Percentiles rank a stretch among this genome's conserved stretches.
These are phyloP conservation scores for Cyanoramphus novaezelandiae DNA, from an alignment of 2,113 vertebrate genomes.

Conservation along the genomic window DNA sequence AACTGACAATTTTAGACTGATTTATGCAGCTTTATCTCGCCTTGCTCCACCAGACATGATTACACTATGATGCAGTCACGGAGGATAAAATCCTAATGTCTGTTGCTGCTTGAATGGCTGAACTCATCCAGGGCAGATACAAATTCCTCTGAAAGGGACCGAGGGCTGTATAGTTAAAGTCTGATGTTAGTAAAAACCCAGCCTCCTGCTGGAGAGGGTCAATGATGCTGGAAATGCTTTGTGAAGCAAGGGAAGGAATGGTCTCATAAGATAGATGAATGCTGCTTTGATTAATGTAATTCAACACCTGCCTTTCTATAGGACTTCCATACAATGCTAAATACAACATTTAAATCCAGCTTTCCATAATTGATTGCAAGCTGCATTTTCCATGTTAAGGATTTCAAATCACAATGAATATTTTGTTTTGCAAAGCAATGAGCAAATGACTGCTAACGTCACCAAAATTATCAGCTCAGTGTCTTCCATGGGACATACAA, in stretches of 20 bases:
- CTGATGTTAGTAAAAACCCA: not conserved
- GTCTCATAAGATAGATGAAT: not conserved
- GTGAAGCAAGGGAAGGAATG: not conserved
- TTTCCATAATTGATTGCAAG: not conserved
- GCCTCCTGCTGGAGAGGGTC: not conserved
- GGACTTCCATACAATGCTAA: not conserved
- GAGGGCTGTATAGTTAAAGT: not conserved
- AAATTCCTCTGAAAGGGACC: not conserved
- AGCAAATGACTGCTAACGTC: not conserved
- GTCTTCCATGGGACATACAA: not conserved
- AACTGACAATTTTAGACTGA: not conserved
- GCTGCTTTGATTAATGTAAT: not conserved
- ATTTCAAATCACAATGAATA: not conserved
- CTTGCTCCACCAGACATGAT: not conserved
- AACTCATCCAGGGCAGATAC: not conserved
- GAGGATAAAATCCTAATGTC: slow-evolving; percentile 1
- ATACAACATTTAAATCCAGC: not conserved
- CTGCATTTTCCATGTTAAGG: not conserved
- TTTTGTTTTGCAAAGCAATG: not conserved
- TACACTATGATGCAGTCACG: not conserved
- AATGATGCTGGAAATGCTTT: not conserved
- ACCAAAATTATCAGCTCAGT: not conserved
- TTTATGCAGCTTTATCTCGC: not conserved
- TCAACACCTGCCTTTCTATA: not conserved
- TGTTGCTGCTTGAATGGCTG: not conserved